Evolutionary conservation across 2,797 vertebrate genomes (phyloP).

Genomic region (Sebastes glaucus): DNA sequence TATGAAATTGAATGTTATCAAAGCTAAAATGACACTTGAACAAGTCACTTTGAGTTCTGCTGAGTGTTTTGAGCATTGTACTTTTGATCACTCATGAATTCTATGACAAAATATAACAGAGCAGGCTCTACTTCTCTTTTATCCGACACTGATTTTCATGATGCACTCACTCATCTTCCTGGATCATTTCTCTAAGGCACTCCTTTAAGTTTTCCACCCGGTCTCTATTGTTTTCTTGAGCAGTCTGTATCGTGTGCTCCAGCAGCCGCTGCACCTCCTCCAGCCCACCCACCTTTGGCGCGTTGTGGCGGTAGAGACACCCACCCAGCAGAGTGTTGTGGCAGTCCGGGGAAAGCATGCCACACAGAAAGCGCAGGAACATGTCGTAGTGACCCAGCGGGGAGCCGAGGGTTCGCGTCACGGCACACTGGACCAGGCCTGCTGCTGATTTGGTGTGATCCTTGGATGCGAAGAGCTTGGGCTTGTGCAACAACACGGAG

Average conservation of each 20-base stretch:
- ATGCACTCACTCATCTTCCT: slow-evolving; percentile 61
- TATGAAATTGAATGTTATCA: neutral
- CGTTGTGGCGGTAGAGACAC: slow-evolving; percentile 35
- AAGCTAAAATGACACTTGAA: neutral
- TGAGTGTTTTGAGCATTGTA: neutral
- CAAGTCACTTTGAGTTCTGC: neutral
- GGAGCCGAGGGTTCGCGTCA: slow-evolving; percentile 32
- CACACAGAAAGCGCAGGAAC: slow-evolving; percentile 80
- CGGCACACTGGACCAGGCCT: slow-evolving; percentile 58
- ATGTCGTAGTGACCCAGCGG: slow-evolving; percentile 68
- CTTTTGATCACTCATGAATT: neutral
- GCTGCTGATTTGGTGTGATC: slow-evolving; percentile 16
- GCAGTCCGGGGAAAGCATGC: slow-evolving; percentile 61
- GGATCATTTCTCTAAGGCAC: slow-evolving; percentile 74
- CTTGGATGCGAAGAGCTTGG: slow-evolving; percentile 21
- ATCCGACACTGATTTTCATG: neutral
- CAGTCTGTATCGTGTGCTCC: slow-evolving; percentile 22
- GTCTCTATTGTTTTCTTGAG: slow-evolving; percentile 18
- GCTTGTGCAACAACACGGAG: neutral
- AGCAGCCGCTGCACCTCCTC: slow-evolving; percentile 45
- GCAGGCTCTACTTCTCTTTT: neutral
- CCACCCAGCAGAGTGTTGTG: slow-evolving; percentile 48
- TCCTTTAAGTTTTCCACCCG: slow-evolving; percentile 64
- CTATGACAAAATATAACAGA: too few species aligned
- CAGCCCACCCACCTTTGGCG: slow-evolving; percentile 38